phyloP scores from a whole-genome alignment of 2,888 invertebrate species.

The Chalcis sispes region DNA sequence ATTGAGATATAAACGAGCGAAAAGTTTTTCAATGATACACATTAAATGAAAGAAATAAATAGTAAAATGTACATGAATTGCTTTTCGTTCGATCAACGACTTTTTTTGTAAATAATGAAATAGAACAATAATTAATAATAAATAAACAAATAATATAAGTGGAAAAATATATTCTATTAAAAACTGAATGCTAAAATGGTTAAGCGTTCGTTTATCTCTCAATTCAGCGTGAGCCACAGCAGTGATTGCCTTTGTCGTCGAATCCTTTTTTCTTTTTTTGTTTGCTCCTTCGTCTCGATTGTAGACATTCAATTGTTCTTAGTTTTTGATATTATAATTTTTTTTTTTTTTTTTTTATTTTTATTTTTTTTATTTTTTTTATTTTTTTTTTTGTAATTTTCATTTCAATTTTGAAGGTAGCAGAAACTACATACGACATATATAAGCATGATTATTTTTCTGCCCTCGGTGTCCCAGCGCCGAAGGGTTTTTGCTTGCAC shows the following conservation, averaged over 20 bases:
- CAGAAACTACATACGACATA: conserved; percentile 53
- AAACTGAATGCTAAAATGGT: conserved; percentile 7
- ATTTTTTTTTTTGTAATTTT: conserved; percentile 37
- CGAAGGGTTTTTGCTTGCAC: conserved; percentile 68
- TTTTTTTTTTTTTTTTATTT: conserved; percentile 18
- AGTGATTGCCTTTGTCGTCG: conserved; percentile 53
- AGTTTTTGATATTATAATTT: conserved; percentile 54
- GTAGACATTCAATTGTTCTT: conserved; percentile 60
- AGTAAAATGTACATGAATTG: not conserved
- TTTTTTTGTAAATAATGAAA: not conserved
- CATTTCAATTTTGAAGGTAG: conserved; percentile 42
- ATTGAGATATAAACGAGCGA: conserved; percentile 49
- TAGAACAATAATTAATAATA: not conserved
- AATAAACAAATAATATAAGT: not conserved
- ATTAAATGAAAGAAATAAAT: not conserved
- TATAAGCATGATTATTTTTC: conserved; percentile 60
- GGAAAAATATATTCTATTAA: conserved; percentile 6
- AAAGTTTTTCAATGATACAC: not conserved
- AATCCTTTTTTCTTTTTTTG: conserved; percentile 29
- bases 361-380: conserved; percentile 35
- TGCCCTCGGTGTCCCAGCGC: conserved; percentile 69
- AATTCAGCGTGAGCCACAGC: conserved; percentile 43
- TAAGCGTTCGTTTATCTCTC: conserved; percentile 50
- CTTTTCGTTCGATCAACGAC: not conserved
- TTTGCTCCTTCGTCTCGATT: conserved; percentile 57